phyloP scores from a whole-genome alignment of 2,888 invertebrate species.

The Leptinotarsa rubiginosa region DNA sequence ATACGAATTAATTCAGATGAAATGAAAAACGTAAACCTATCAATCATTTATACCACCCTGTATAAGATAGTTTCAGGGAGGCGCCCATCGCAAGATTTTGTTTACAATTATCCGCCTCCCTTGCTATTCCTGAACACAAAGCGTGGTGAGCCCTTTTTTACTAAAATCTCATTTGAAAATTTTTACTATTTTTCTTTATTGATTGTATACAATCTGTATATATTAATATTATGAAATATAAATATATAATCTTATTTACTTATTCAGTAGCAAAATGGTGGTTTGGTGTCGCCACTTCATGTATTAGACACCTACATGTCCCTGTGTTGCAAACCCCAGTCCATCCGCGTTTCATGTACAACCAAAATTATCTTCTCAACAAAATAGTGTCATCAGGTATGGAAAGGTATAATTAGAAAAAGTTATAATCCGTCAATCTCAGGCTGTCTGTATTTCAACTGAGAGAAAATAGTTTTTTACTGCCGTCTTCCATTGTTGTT shows the following conservation, averaged over 20 bases:
- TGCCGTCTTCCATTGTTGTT: too few species aligned
- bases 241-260: slow-evolving; percentile 64
- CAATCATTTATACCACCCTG: slow-evolving; percentile 31
- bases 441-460: too few species aligned
- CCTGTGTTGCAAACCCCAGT: slow-evolving; percentile 64
- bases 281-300: slow-evolving; percentile 65
- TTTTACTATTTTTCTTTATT: slow-evolving; percentile 65
- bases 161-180: slow-evolving; percentile 58
- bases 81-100: slow-evolving; percentile 27
- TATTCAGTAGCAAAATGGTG: slow-evolving; percentile 63
- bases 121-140: slow-evolving; percentile 61
- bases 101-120: slow-evolving; percentile 39
- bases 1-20: neutral
- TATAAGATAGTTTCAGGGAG: slow-evolving; percentile 34
- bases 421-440: too few species aligned
- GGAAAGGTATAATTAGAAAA: too few species aligned
- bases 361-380: slow-evolving; percentile 29
- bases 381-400: neutral
- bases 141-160: slow-evolving; percentile 58
- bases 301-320: slow-evolving; percentile 64
- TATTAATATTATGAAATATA: slow-evolving; percentile 63
- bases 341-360: slow-evolving; percentile 63
- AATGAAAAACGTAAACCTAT: neutral
- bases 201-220: slow-evolving; percentile 67
- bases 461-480: too few species aligned